Base-by-base conservation (phyloP, 2,797 vertebrate species). In the Lepilemur septentrionalis region DNA sequence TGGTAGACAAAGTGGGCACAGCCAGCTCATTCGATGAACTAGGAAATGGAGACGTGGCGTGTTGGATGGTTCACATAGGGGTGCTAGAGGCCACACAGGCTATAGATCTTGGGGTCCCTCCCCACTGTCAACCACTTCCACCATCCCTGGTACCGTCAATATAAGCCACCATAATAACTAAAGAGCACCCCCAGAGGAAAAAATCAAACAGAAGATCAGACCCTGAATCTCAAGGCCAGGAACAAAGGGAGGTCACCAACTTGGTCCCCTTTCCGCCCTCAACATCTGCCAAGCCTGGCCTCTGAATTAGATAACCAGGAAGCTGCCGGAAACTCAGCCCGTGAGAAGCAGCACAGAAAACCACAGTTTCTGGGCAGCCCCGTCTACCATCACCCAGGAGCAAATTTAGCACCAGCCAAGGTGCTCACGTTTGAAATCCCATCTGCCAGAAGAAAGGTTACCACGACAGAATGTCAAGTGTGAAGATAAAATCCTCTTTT, bases 361-460 rank as follows among this genome's bases (percentile, higher is more conserved):
- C 78, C 92, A 86, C 76, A 55, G 46, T 73, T 89, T 91, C 93
- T 69, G 72, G 91, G 59, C 28, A 76, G 89, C 83, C 83, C 67
- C 3, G 0, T 69, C 57, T 55, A 78, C 79, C 93, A 91, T 79
- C 73, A 90, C 6, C 83, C 89, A 91, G 92, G 75, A 91, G 93
- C 96, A 96, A 97, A 97, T 96, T 97, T 96, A 98, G 97, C 78
- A 96, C 67, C 83, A 90, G 82, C 32, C 52, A 86, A 97, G 97
- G 96, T 97, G 93, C 91, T 97, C 93, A 67, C 28, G 8, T 92
- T 94, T 80, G 92, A 96, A 84, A 96, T 94, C 79, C 94, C 94
- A 97, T 93, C 95, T 94, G 92, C 94, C 25, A 11, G 87, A 92
- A 96, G 93, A 95, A 97, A 97, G 98, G 96, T 95, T 94, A 97